phyloP scores from a whole-genome alignment of 2,113 vertebrate genomes.

The Pampusana beccarii region DNA sequence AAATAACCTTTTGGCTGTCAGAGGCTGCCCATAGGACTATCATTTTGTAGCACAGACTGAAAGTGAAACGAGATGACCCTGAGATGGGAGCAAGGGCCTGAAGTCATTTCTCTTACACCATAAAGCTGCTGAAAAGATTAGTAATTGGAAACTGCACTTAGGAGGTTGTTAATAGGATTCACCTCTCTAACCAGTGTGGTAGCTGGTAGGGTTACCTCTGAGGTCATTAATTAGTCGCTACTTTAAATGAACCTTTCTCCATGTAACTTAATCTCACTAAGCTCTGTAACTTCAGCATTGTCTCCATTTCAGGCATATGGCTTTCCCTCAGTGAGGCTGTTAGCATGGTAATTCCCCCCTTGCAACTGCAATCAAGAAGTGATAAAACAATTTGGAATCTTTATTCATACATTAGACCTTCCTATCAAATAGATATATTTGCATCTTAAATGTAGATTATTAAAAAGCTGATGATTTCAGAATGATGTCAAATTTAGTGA shows the following conservation, averaged over 20 bases:
- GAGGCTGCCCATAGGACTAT: neutral
- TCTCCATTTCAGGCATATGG: conserved; percentile 17
- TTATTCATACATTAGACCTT: conserved; percentile 35
- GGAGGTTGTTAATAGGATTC: conserved; percentile 49
- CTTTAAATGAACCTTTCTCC: conserved; percentile 47
- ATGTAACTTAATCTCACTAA: conserved; percentile 47
- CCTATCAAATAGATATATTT: conserved; percentile 12
- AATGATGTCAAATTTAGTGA: neutral
- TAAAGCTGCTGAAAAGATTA: conserved; percentile 60
- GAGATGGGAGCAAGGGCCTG: neutral
- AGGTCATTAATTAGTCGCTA: conserved; percentile 58
- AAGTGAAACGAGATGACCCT: conserved; percentile 49
- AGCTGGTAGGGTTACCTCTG: conserved; percentile 45
- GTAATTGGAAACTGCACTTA: conserved; percentile 59
- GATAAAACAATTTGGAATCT: conserved; percentile 45
- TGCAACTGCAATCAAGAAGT: neutral
- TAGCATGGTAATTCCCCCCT: conserved; percentile 1
- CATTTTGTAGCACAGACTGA: neutral
- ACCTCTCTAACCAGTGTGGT: conserved; percentile 38
- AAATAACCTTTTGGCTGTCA: neutral
- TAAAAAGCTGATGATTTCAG: conserved; percentile 30
- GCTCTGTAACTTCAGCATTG: neutral
- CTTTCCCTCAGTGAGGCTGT: neutral
- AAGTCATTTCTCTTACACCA: conserved; percentile 43
- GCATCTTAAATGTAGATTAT: conserved; percentile 32